These are phyloP conservation scores for Pilophorus perplexus DNA, from an alignment of 2,888 invertebrate genomes.

Conservation along the genomic window DNA sequence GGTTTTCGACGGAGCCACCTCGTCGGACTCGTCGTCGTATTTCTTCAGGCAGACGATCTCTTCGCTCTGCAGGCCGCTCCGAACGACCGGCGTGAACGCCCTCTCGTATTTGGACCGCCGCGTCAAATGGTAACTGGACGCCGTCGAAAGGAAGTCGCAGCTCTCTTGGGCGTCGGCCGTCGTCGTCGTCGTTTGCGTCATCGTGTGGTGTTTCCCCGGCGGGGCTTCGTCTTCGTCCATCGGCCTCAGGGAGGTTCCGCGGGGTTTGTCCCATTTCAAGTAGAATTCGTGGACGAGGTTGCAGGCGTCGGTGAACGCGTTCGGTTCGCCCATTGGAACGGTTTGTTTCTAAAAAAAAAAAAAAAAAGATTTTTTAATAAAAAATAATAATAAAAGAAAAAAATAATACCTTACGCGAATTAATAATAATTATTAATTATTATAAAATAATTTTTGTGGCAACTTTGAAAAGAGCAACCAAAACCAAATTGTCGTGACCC, in stretches of 20 bases:
- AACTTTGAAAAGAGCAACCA: no score
- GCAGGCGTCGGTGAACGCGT: slow-evolving; percentile 1
- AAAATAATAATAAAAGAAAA: no score
- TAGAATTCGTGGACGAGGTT: background rate
- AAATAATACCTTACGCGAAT: no score
- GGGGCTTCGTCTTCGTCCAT: slow-evolving; percentile 13
- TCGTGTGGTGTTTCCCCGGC: slow-evolving; percentile 20
- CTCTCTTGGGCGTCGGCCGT: slow-evolving; percentile 21
- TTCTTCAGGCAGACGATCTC: no score
- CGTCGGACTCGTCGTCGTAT: slow-evolving; percentile 4
- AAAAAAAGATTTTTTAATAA: no score
- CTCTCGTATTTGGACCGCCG: slow-evolving; percentile 9
- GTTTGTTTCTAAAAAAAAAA: slow-evolving; percentile 8
- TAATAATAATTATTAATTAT: no score
- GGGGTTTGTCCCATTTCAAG: background rate
- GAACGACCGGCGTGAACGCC: background rate
- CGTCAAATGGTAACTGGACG: slow-evolving; percentile 10
- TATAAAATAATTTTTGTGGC: no score
- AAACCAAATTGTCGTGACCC: no score
- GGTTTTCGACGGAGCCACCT: background rate
- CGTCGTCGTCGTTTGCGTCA: slow-evolving; percentile 5
- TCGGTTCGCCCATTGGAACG: background rate
- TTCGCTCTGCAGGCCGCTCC: background rate
- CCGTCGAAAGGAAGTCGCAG: slow-evolving; percentile 7
- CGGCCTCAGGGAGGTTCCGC: background rate